Conservation (phyloP, 2,888 invertebrate species). For the Euphydryas editha region DNA sequence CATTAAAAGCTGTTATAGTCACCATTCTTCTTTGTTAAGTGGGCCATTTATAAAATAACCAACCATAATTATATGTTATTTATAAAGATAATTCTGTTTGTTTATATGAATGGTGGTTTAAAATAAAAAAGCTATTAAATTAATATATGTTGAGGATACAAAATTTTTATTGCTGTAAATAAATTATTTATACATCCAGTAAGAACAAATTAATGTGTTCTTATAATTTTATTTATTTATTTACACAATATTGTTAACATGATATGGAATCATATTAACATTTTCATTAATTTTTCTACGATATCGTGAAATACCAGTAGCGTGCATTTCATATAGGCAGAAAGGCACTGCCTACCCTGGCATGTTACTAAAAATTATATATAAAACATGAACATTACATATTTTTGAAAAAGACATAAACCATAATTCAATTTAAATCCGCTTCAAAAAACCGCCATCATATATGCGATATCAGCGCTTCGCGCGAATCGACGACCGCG, state of each 20-base stretch:
- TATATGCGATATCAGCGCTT: no score
- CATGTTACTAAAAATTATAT: no score
- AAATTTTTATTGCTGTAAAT: not conserved
- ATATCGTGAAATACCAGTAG: no score
- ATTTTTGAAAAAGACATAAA: no score
- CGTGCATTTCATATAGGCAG: no score
- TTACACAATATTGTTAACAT: not conserved
- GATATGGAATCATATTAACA: conserved; percentile 1
- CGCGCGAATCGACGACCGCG: no score
- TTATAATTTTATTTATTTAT: not conserved
- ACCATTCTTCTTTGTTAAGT: conserved; percentile 21
- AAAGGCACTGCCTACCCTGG: no score
- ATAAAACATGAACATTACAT: no score
- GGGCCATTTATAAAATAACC: conserved; percentile 24
- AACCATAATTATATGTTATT: not conserved
- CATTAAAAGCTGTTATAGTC: conserved; percentile 18
- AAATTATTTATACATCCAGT: not conserved
- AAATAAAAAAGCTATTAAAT: not conserved
- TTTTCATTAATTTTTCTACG: no score
- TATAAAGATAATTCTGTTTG: not conserved
- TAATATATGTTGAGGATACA: not conserved
- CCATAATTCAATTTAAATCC: no score
- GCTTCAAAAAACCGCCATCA: no score
- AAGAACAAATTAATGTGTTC: not conserved
- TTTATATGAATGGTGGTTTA: not conserved